Evolutionary conservation across 2,888 invertebrate species (phyloP).

Genomic region (Tetramorium bicarinatum): DNA sequence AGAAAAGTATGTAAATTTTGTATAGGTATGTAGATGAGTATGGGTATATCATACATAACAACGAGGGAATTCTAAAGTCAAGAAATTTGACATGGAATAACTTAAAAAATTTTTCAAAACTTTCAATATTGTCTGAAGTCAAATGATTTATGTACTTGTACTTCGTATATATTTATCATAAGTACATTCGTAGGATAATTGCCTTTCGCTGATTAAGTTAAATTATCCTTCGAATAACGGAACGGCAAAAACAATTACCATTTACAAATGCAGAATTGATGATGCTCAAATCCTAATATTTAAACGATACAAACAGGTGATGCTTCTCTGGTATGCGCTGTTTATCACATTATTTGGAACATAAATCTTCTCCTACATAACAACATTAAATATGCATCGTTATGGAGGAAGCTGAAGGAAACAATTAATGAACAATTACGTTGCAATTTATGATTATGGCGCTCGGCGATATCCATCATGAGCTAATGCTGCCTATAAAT

Average conservation of each 20-base stretch:
- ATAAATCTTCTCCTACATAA: slow-evolving; percentile 25
- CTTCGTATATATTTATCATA: not conserved
- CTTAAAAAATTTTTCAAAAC: not conserved
- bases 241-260: slow-evolving; percentile 20
- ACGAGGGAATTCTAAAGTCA: slow-evolving; percentile 8
- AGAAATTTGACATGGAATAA: not conserved
- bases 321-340: not conserved
- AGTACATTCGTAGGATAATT: not conserved
- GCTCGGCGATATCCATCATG: slow-evolving; percentile 24
- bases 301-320: not conserved
- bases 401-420: slow-evolving; percentile 41
- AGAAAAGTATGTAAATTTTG: slow-evolving; percentile 18
- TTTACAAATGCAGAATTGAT: slow-evolving; percentile 11
- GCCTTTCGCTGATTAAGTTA: not conserved
- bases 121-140: not conserved
- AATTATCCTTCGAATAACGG: not conserved
- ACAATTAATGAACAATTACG: slow-evolving; percentile 48
- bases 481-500: slow-evolving; percentile 32
- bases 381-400: slow-evolving; percentile 35
- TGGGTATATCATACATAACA: slow-evolving; percentile 1
- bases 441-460: slow-evolving; percentile 44
- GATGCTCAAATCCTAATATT: not conserved
- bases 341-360: slow-evolving; percentile 27
- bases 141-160: slow-evolving; percentile 5
- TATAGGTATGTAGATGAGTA: slow-evolving; percentile 10